phyloP scores from a whole-genome alignment of 1,140 invertebrate species.

The Cyclargus thomasi region DNA sequence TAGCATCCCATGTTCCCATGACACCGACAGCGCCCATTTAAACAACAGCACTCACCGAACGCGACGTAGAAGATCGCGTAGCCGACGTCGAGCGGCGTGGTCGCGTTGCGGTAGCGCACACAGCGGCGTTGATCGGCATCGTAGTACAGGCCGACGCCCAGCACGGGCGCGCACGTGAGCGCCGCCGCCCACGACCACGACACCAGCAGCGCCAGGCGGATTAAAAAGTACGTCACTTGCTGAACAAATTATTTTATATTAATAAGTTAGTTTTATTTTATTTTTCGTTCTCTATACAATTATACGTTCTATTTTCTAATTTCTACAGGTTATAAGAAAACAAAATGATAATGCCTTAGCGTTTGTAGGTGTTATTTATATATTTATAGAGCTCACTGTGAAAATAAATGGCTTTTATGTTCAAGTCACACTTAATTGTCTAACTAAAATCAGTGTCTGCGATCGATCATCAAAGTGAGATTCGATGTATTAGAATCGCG shows the following conservation, averaged over 20 bases:
- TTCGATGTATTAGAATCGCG: no score
- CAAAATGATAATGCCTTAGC: no score
- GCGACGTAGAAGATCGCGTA: slow-evolving; percentile 87
- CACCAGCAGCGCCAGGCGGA: slow-evolving; percentile 81
- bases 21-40: neutral
- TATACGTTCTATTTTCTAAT: no score
- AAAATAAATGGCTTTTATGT: no score
- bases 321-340: no score
- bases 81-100: slow-evolving; percentile 77
- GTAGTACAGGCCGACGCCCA: slow-evolving; percentile 88
- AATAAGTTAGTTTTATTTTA: no score
- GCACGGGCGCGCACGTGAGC: slow-evolving; percentile 84
- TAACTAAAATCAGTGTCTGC: no score
- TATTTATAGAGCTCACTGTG: no score
- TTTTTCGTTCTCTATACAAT: no score
- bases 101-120: slow-evolving; percentile 82
- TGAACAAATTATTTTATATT: slow-evolving; percentile 51
- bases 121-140: slow-evolving; percentile 75
- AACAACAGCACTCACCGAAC: slow-evolving; percentile 77
- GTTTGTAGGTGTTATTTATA: no score
- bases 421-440: no score
- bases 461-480: no score
- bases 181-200: slow-evolving; percentile 82
- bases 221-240: slow-evolving; percentile 87
- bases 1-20: slow-evolving; percentile 72